These are phyloP conservation scores for Sebastes itinus DNA, from an alignment of 2,797 vertebrate genomes.

Conservation along the genomic window DNA sequence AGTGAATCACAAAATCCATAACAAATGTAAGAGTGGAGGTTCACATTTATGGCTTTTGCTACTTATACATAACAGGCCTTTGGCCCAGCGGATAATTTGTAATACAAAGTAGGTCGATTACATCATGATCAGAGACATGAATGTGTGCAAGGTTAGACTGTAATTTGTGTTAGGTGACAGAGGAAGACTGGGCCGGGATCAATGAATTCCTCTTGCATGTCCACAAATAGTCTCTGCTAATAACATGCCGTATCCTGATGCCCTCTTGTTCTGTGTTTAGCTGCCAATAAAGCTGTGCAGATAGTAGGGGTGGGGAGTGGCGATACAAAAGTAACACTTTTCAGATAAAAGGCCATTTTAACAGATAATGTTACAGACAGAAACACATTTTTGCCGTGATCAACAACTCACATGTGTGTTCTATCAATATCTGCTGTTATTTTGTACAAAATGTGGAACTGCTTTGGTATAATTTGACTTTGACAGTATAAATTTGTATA, in stretches of 20 bases:
- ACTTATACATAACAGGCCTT: not conserved
- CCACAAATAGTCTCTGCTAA: conserved; percentile 31
- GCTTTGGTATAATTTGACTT: too few species aligned
- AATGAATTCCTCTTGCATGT: conserved; percentile 19
- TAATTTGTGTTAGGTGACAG: conserved; percentile 20
- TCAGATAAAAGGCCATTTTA: too few species aligned
- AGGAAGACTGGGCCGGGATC: conserved; percentile 13
- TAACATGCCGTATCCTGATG: not conserved
- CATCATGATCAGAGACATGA: conserved; percentile 13
- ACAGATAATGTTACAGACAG: too few species aligned
- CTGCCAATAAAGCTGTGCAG: conserved; percentile 2
- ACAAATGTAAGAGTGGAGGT: not conserved
- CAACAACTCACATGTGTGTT: too few species aligned
- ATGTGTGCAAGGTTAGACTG: conserved; percentile 6
- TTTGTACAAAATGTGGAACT: too few species aligned
- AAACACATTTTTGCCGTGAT: too few species aligned
- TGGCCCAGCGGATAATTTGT: not conserved
- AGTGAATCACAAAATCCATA: not conserved
- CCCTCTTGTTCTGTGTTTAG: not conserved
- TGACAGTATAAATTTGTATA: too few species aligned
- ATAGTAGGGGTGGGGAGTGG: not conserved
- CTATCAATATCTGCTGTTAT: too few species aligned
- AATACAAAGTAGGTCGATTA: conserved; percentile 11
- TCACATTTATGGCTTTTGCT: not conserved
- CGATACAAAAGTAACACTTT: too few species aligned